phyloP scores from a whole-genome alignment of 2,888 invertebrate species.

The Nebria salina region DNA sequence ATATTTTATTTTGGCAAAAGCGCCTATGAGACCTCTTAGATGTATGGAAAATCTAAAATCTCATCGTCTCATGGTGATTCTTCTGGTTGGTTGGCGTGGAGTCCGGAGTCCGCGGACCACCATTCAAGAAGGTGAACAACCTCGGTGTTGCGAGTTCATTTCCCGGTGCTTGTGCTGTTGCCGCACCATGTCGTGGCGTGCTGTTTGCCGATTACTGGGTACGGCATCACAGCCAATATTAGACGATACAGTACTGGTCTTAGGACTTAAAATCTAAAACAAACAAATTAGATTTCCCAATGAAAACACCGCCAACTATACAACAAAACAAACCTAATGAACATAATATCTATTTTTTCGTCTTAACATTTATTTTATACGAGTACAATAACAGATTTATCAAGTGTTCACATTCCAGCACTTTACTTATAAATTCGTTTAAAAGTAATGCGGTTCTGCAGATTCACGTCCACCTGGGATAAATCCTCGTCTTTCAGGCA shows the following conservation, averaged over 20 bases:
- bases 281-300: not conserved
- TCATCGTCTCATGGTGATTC: no score
- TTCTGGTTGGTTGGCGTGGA: not conserved
- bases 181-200: not conserved
- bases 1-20: no score
- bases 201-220: not conserved
- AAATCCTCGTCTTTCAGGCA: no score
- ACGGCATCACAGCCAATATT: not conserved
- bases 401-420: not conserved
- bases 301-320: not conserved
- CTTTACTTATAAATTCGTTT: not conserved
- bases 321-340: not conserved
- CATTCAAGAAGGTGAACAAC: constrained; percentile 8
- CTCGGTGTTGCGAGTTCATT: constrained; percentile 18
- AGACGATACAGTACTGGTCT: not conserved
- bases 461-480: no score
- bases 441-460: not conserved
- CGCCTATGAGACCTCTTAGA: no score
- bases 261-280: not conserved
- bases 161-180: constrained; percentile 13
- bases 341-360: not conserved
- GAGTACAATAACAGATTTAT: not conserved
- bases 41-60: no score
- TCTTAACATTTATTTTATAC: no score
- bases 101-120: constrained; percentile 1